Evolutionary conservation across 2,888 invertebrate species (phyloP).

Genomic region (Drosophila acutilabella): DNA sequence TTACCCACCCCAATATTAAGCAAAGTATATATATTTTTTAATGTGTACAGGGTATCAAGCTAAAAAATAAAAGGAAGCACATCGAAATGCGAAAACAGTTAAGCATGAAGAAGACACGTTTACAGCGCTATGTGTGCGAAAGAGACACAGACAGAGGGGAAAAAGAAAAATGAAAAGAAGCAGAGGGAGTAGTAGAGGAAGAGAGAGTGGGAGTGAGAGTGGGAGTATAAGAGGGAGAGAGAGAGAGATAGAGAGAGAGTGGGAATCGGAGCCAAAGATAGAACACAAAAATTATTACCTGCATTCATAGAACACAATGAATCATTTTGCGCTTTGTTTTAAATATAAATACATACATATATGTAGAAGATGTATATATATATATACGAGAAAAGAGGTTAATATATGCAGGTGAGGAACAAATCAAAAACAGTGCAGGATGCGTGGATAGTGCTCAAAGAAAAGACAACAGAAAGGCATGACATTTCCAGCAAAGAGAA

Average conservation of each 20-base stretch:
- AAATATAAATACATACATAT: neutral
- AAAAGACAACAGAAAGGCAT: constrained; percentile 33
- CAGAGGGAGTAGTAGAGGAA: neutral
- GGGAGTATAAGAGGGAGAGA: too few species aligned
- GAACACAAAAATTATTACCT: constrained; percentile 55
- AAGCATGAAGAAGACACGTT: constrained; percentile 9
- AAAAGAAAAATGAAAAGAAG: neutral
- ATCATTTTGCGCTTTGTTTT: constrained; percentile 53
- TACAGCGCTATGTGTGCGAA: neutral
- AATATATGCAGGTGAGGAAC: neutral
- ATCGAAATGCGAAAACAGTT: constrained; percentile 28
- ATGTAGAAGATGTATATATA: too few species aligned
- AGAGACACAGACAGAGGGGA: neutral
- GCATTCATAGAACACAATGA: constrained; percentile 64
- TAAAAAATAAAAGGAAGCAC: constrained; percentile 22
- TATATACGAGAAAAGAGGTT: neutral
- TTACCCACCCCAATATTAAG: neutral
- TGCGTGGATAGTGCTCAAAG: constrained; percentile 5
- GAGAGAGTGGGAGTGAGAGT: neutral
- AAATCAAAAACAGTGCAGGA: neutral
- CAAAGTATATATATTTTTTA: neutral
- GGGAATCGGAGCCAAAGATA: neutral
- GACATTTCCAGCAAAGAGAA: constrained; percentile 10
- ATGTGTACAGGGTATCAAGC: constrained; percentile 4
- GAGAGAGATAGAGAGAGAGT: neutral